Evolutionary conservation across 1,140 invertebrate genomes (phyloP), one percentile per base, ranked within the genome.

Genomic region (Rhopalosiphum padi): DNA sequence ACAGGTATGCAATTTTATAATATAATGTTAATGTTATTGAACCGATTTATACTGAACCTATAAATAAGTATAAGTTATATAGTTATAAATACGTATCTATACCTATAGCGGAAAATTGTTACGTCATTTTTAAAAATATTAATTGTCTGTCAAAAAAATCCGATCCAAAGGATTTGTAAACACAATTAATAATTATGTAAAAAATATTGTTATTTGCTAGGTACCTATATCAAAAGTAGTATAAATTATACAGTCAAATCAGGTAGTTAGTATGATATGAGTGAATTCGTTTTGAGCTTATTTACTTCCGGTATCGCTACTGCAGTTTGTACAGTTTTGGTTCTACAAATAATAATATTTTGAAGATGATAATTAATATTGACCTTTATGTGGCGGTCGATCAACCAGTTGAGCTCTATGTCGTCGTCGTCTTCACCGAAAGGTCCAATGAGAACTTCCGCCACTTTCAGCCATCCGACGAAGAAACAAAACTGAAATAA

Each of bases 361-460:
- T 37, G 18, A 83, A 9, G 25, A 43, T 30, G 2, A 85, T 25
- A 1, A 87, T 82, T 48, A 77, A n/a, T n/a, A 77, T 46, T 94
- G 96, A 98, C 97, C 97, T 98, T 98, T 83, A 98, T 97, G 95
- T 98, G 98, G 94, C 98, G 96, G 95, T 98, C 98, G 94, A 98
- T 98, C 35, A 98, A 96, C 97, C 97, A 98, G 95, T 98, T 98
- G 9, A 98, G 95, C 95, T 99, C 98, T 94, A 98, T 98, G 95
- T 99, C 98, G 95, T 99, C 98, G 94, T 99, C 98, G 95, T 99
- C 98, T 96, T 99, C 98, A 21, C 98, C 98, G 95, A 99, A 99
- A 6, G 98, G 98, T 96, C 98, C 98, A 93, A 98, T 98, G 92
- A 98, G 96, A 8, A 98, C 98, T 95, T 98, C 98, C 25, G 98